Conservation (phyloP, 2,797 vertebrate species). For the Syndactyla subalaris region DNA sequence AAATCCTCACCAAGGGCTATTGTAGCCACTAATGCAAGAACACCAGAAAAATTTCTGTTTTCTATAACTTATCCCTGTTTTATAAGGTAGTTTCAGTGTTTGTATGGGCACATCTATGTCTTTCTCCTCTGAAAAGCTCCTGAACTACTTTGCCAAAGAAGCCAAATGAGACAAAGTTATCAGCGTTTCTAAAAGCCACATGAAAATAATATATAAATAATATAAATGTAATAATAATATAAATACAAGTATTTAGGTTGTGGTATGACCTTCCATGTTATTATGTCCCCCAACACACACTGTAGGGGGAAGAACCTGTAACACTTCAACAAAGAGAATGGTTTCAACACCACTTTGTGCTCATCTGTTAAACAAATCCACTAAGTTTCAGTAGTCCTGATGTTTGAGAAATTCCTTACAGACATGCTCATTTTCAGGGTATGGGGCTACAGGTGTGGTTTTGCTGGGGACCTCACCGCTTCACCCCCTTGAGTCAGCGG, state of each 20-base stretch:
- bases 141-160: not conserved
- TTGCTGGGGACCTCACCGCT: not conserved
- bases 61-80: not conserved
- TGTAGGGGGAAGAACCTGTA: not conserved
- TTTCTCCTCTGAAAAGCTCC: not conserved
- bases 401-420: rapidly evolving
- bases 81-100: not conserved
- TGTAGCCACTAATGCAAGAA: not conserved
- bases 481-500: not conserved
- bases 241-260: not conserved
- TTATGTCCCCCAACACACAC: not conserved
- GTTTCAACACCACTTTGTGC: not conserved
- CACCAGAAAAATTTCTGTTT: not conserved
- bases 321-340: not conserved
- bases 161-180: not conserved
- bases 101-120: not conserved
- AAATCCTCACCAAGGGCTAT: not conserved
- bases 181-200: not conserved
- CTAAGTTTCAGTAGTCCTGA: not conserved
- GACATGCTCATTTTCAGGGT: not conserved
- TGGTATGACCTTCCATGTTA: not conserved
- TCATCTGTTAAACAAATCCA: not conserved
- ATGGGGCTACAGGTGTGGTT: not conserved
- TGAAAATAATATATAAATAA: not conserved
- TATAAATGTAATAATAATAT: too few relatives aligned